phyloP scores from a whole-genome alignment of 2,888 invertebrate species.

The Xestia xanthographa region DNA sequence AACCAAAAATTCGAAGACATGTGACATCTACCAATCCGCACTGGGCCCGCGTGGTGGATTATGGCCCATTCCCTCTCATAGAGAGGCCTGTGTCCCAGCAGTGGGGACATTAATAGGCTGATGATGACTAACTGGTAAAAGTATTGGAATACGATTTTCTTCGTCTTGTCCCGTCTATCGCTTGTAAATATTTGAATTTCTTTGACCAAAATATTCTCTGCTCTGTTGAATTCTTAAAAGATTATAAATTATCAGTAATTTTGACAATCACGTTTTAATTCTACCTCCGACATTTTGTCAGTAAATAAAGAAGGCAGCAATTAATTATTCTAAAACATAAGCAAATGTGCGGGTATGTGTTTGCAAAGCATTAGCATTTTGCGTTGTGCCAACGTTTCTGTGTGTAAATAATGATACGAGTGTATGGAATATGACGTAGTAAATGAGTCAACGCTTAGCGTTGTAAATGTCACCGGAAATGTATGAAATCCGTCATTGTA shows the following conservation, averaged over 20 bases:
- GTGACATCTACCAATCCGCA: too few species aligned
- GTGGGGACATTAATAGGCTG: too few species aligned
- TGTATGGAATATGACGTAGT: slow-evolving; percentile 25
- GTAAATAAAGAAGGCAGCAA: slow-evolving; percentile 62
- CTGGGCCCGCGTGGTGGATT: too few species aligned
- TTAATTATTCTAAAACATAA: slow-evolving; percentile 66
- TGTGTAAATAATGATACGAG: slow-evolving; percentile 35
- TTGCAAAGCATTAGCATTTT: slow-evolving; percentile 62
- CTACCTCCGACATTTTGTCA: slow-evolving; percentile 39
- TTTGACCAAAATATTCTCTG: not conserved
- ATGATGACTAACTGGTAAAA: too few species aligned
- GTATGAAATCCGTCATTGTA: too few species aligned
- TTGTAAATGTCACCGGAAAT: too few species aligned
- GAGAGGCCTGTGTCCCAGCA: too few species aligned
- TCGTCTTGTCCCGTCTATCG: not conserved
- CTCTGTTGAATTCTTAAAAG: not conserved
- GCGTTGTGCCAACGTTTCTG: slow-evolving; percentile 43
- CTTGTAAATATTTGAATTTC: not conserved
- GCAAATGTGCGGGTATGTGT: slow-evolving; percentile 59
- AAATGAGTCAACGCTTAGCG: slow-evolving; percentile 14
- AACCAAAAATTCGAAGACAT: too few species aligned
- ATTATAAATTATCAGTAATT: not conserved
- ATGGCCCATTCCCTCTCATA: too few species aligned
- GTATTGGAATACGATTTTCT: not conserved
- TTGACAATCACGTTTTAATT: slow-evolving; percentile 47